Base-by-base conservation (phyloP, 2,888 invertebrate species). In the Stegana nigrithorax region DNA sequence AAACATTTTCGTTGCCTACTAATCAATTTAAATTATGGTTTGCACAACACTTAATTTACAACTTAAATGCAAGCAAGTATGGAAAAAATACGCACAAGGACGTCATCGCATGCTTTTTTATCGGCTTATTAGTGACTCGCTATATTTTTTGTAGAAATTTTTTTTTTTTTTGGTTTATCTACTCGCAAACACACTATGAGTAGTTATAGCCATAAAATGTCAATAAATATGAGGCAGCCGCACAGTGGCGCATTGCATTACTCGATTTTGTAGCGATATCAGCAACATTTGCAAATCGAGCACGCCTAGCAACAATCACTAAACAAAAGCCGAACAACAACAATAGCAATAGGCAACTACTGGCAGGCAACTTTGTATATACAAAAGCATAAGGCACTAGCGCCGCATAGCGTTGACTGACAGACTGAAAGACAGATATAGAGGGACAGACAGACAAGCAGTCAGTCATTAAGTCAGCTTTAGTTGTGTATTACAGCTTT, bases 271-370 rank as follows among this genome's bases (percentile, higher is more conserved):
- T 25, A 29, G 6, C 29, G 39, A 39, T 39, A 39, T 39, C 39
- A 17, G 17, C 39, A 14, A n/a, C n/a, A 19, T 19, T 42, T 75
- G 60, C 60, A 63, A 65, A 69, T 67, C 63, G 73, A 71, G 65
- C 44, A 53, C 74, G 72, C 78, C 29, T 80, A 64, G 80, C 78
- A 75, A 75, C 74, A 64, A 59, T 58, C 21, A 26, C 36, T 10
- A 55, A 55, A 47, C 47, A 47, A 47, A 12, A 10, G 17, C 25
- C 17, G n/a, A 36, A n/a, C 8, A 47, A 47, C 8, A n/a, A 44
- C n/a, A 17, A 44, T 44, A 44, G 7, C n/a, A 14, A 17, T 6
- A n/a, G 12, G 23, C 23, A 45, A 19, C n/a, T 23, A 47, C 47
- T 23, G n/a, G 29, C 39, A 39, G 17, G 17, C 39, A 39, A 39